These are phyloP conservation scores for Odontomyia ornata DNA, from an alignment of 2,888 invertebrate genomes.

Conservation along the genomic window DNA sequence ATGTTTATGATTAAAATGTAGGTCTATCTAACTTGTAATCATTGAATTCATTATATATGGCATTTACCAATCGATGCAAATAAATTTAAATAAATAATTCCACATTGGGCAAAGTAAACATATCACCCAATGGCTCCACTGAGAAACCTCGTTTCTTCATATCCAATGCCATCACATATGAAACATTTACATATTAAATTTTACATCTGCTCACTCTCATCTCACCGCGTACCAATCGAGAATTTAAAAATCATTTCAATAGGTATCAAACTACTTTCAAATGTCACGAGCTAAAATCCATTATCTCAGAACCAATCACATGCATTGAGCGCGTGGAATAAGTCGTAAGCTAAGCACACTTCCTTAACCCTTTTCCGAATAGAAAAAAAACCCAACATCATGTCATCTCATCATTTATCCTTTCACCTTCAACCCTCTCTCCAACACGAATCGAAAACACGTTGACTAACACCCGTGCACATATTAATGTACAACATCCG, in stretches of 20 bases:
- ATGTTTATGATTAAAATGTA: too few species aligned
- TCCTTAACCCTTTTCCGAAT: constrained; percentile 47
- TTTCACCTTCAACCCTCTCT: constrained; percentile 24
- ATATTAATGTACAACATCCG: constrained; percentile 25
- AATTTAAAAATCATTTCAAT: constrained; percentile 16
- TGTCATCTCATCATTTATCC: constrained; percentile 37
- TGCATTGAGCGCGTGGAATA: constrained; percentile 6
- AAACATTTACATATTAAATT: too few species aligned
- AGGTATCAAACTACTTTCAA: constrained; percentile 19
- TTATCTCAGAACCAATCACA: constrained; percentile 22
- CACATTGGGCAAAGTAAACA: too few species aligned
- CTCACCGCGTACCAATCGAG: not conserved
- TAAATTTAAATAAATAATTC: too few species aligned
- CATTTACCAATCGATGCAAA: too few species aligned
- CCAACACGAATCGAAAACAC: constrained; percentile 16
- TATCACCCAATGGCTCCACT: too few species aligned
- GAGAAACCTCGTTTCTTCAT: too few species aligned
- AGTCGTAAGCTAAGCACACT: constrained; percentile 48
- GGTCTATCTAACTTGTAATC: too few species aligned
- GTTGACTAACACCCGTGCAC: constrained; percentile 36
- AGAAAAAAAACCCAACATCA: not conserved
- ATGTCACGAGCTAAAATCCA: constrained; percentile 33
- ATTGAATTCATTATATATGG: too few species aligned
- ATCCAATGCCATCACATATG: too few species aligned
- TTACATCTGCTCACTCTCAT: not conserved